Conservation (phyloP, 2,797 vertebrate genomes). For the Catharus ustulatus region DNA sequence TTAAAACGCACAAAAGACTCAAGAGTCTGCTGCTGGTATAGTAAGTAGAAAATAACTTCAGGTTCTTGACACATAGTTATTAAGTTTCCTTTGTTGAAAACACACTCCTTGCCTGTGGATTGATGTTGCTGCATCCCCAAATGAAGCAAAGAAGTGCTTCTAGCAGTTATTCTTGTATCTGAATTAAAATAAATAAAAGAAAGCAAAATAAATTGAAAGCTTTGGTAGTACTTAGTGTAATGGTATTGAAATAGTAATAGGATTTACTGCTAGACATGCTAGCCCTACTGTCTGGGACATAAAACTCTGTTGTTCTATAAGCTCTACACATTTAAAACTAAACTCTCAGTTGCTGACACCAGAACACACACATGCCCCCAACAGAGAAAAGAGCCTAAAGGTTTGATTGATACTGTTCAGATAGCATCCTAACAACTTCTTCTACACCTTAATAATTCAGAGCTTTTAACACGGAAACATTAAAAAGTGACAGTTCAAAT, state of each 20-base stretch:
- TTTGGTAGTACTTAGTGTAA: neutral
- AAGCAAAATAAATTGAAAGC: neutral
- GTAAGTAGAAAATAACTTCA: neutral
- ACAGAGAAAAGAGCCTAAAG: neutral
- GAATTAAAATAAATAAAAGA: neutral
- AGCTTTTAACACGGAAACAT: neutral
- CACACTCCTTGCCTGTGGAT: neutral
- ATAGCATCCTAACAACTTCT: neutral
- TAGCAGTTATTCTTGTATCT: neutral
- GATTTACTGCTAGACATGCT: neutral
- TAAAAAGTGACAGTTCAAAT: neutral
- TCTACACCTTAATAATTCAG: neutral
- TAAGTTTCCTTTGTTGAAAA: neutral
- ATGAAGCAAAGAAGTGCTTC: neutral
- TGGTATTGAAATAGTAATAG: neutral
- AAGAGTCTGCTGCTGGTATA: neutral
- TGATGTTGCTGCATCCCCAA: neutral
- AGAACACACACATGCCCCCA: accelerated
- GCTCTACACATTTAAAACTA: neutral
- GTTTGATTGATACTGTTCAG: neutral
- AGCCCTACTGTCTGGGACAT: neutral
- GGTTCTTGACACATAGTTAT: neutral
- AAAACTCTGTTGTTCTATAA: neutral
- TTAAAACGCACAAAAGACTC: neutral
- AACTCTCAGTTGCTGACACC: neutral